Percentiles rank a stretch among this genome's conserved stretches.
Evolutionary conservation across 2,888 invertebrate species (phyloP).

Genomic region (Dryocosmus kuriphilus): DNA sequence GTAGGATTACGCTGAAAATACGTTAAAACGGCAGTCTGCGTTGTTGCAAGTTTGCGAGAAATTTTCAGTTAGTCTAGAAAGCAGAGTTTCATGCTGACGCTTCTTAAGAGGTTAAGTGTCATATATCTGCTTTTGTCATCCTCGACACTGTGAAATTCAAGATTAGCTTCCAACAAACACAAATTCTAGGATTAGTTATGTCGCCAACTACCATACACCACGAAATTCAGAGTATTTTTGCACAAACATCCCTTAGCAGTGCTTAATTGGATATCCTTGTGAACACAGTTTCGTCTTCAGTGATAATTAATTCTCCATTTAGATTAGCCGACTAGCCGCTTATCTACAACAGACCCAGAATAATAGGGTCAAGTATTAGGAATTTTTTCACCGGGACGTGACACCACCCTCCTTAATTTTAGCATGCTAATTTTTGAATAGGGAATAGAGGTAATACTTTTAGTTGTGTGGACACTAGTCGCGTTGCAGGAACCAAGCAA

Average conservation of each 20-base stretch:
- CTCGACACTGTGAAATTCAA: slow-evolving; percentile 34
- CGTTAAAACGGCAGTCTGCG: slow-evolving; percentile 8
- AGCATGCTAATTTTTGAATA: no score
- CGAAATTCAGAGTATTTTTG: not conserved
- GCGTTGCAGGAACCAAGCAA: slow-evolving; percentile 69
- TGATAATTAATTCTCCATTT: slow-evolving; percentile 2
- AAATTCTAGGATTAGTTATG: slow-evolving; percentile 25
- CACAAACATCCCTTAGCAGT: slow-evolving; percentile 12
- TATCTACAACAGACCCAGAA: no score
- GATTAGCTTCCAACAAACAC: slow-evolving; percentile 5
- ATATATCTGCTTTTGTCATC: slow-evolving; percentile 20
- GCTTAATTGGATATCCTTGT: slow-evolving; percentile 12
- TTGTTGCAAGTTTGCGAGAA: slow-evolving; percentile 34
- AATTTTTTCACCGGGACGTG: no score
- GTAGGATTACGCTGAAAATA: slow-evolving; percentile 24
- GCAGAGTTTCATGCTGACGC: slow-evolving; percentile 13
- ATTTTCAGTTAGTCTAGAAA: slow-evolving; percentile 32
- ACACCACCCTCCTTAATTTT: no score
- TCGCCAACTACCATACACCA: not conserved
- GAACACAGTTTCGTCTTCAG: not conserved
- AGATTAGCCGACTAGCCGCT: not conserved
- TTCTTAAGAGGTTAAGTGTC: slow-evolving; percentile 29
- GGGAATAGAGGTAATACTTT: no score
- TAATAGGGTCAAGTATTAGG: no score
- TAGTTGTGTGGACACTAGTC: no score